These are phyloP conservation scores for Anneissia japonica DNA, from an alignment of 35 echinoderm and acorn worm species.

Conservation along the genomic window DNA sequence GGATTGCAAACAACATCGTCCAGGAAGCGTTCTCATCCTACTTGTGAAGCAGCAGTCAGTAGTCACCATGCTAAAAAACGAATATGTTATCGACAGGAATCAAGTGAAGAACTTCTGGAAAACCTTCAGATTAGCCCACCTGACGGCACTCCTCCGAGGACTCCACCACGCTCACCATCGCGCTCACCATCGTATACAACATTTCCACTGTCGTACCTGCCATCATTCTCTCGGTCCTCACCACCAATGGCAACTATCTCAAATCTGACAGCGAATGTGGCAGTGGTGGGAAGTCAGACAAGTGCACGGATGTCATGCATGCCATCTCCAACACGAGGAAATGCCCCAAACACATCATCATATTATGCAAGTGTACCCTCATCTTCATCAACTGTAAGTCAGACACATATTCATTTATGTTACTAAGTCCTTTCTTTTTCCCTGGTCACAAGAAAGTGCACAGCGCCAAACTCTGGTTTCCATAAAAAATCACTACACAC, in stretches of 20 bases:
- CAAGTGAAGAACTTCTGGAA: conserved; percentile 36
- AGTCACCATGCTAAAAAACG: background rate
- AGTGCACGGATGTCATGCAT: background rate
- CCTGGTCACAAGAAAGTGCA: no score
- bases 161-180: conserved; percentile 33
- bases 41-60: conserved; percentile 30
- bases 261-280: background rate
- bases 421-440: no score
- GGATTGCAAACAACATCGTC: conserved; percentile 29
- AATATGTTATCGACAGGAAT: background rate
- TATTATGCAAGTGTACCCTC: background rate
- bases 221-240: conserved; percentile 38
- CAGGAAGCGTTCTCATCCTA: conserved; percentile 60
- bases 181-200: background rate
- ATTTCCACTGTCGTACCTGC: background rate
- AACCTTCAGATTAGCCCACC: conserved; percentile 42
- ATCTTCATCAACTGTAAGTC: background rate
- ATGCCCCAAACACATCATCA: background rate
- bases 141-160: conserved; percentile 25
- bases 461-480: no score
- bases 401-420: no score
- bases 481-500: no score
- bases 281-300: background rate
- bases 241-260: conserved; percentile 32
- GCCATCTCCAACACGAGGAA: background rate